Base-by-base conservation (phyloP, 2,113 vertebrate genomes). In the Catharus minimus region DNA sequence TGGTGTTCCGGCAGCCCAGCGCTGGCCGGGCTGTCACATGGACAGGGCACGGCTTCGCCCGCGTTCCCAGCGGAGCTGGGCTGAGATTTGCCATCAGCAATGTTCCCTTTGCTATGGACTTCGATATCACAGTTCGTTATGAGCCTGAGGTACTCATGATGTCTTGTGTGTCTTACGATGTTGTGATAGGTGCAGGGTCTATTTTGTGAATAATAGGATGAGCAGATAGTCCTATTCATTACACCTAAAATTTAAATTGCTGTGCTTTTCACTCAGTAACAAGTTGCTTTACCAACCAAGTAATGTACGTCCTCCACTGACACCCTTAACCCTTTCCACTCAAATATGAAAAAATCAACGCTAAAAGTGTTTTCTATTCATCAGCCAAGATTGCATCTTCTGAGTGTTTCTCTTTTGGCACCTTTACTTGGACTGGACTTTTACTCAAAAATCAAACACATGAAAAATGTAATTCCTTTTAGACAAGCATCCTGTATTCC, bases 21-120 rank as follows among this genome's bases (percentile, higher is more conserved):
- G 36, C 95, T 4, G 95, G 92, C 21, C 96, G 69, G 14, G 92
- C 97, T 7, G n/a, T 97, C 53, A 98, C 97, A 0, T 98, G 98
- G 98, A 98, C 98, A 0, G 98, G 98, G 23, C 95, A 95, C 1
- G 98, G 98, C 85, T 98, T 99, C 4, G 97, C 98, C 52, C 95
- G 96, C 0, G 92, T 98, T 46, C 93, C 96, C n/a, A 96, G 97
- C 0, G 97, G 98, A 38, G 94, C 97, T 9, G 98, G 98, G 41
- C 97, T 99, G 66, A 97, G 97, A 91, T 99, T 99, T 94, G 90
- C 90, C 4, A 90, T 98, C 69, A 95, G 75, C 91, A 98, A 98
- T 21, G 49, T 99, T 49, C 98, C 98, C 4, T 95, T 96, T 69
- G 97, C 98, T 3, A 97, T 98, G 96, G 96, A 98, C 52, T 99